Evolutionary conservation across 2,113 vertebrate genomes (phyloP), one percentile per base, ranked within the genome.

Genomic region (Hassar affinis): DNA sequence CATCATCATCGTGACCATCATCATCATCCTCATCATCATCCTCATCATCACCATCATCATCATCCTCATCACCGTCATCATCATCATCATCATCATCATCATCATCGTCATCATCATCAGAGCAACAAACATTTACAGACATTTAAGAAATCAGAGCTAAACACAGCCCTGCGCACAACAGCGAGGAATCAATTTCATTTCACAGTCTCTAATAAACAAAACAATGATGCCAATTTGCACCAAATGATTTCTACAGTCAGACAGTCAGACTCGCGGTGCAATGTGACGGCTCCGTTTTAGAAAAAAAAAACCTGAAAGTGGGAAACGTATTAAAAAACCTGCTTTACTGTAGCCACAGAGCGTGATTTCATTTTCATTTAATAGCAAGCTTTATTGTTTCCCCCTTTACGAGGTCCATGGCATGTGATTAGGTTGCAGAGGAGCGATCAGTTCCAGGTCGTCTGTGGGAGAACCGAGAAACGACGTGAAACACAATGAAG

Each of bases 341-440:
- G 30, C 33, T 22, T 25, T 25, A 25, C 8, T 1, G 20, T 45
- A 12, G 35, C 12, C 2, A 42, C 38, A 45, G 8, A 45, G 20
- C 11, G 9, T 45, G 35, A 69, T 42, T 38, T 38, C 35, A 15
- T 30, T 64, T 71, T 25, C 35, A 47, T 57, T 81, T 72, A 45
- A 45, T 42, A 1, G 62, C 59, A 77, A 33, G 8, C 56, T 3
- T 11, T 64, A 69, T 78, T 33, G 0, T 62, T 62, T 27, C 2
- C 17, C 2, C 30, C n/a, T 80, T 68, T 27, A n/a, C 66, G 54
- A 56, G 10, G 42, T 78, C 71, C 22, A 57, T 18, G 79, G 83
- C 33, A 76, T 86, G 80, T 85, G 69, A 77, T 69, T 83, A 25
- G 14, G 8, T 75, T 49, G n/a, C 0, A 30, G 12, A 35, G 2